Evolutionary conservation across 2,888 invertebrate genomes (phyloP).

Genomic region (Oligia fasciuncula): DNA sequence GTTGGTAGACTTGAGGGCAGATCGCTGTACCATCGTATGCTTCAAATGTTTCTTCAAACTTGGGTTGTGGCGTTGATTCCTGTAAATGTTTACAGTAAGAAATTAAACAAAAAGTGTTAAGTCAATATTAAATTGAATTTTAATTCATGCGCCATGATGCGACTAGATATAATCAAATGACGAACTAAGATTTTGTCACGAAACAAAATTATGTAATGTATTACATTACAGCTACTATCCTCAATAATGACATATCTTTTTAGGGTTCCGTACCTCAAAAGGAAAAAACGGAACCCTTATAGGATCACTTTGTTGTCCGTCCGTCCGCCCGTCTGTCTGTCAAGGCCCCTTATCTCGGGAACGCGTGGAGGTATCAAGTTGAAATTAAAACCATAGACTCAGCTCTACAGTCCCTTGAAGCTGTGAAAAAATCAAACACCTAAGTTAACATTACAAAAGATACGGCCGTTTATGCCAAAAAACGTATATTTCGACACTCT

Average conservation of each 20-base stretch:
- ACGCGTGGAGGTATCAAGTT: no score
- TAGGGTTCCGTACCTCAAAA: no score
- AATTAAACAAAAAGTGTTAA: not conserved
- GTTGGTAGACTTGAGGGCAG: conserved; percentile 76
- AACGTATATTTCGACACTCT: no score
- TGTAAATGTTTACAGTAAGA: not conserved
- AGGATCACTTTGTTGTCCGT: no score
- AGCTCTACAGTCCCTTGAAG: no score
- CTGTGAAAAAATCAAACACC: no score
- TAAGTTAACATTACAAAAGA: no score
- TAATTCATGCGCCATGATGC: not conserved
- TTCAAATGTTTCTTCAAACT: conserved; percentile 71
- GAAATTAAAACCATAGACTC: no score
- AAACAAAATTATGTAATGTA: not conserved
- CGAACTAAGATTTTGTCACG: not conserved
- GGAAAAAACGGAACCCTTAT: no score
- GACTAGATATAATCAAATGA: not conserved
- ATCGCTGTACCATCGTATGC: conserved; percentile 73
- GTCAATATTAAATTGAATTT: not conserved
- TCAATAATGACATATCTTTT: not conserved
- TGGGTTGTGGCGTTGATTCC: conserved; percentile 59
- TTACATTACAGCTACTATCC: not conserved
- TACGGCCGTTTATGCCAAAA: no score
- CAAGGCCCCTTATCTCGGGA: no score
- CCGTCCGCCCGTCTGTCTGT: no score